phyloP scores from a whole-genome alignment of 2,888 invertebrate species.

The Pristionchus japonicus region DNA sequence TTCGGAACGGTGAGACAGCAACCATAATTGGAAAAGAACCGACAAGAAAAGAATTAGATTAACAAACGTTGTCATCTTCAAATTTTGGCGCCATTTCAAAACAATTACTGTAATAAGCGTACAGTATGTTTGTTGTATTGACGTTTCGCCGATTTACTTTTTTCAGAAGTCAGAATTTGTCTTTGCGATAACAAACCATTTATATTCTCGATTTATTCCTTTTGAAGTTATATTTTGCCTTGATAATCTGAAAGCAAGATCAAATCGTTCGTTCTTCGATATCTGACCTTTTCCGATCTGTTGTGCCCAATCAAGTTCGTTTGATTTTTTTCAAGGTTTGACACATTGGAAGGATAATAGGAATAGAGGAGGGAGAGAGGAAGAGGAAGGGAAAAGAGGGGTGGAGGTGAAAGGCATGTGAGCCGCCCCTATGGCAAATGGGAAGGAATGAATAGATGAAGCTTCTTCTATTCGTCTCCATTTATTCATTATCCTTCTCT shows the following conservation, averaged over 20 bases:
- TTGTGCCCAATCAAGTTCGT: not conserved
- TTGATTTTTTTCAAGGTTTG: slow-evolving; percentile 32
- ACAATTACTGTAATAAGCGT: not conserved
- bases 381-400: not conserved
- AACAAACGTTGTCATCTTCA: not conserved
- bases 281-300: not conserved
- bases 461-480: slow-evolving; percentile 24
- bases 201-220: too few species aligned
- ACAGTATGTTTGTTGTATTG: not conserved
- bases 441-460: slow-evolving; percentile 32
- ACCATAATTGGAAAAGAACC: not conserved
- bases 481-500: not conserved
- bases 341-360: slow-evolving; percentile 15
- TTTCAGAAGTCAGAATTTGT: too few species aligned
- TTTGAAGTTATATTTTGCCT: not conserved
- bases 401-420: slow-evolving; percentile 29
- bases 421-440: slow-evolving; percentile 26
- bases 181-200: too few species aligned
- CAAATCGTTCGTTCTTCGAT: not conserved
- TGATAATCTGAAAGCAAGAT: not conserved
- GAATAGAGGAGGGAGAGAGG: slow-evolving; percentile 19
- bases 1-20: not conserved
- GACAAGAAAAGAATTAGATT: not conserved
- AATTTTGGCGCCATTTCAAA: not conserved
- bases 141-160: too few species aligned